Evolutionary conservation across 2,888 invertebrate species (phyloP).

Genomic region (Stegana nigrithorax): DNA sequence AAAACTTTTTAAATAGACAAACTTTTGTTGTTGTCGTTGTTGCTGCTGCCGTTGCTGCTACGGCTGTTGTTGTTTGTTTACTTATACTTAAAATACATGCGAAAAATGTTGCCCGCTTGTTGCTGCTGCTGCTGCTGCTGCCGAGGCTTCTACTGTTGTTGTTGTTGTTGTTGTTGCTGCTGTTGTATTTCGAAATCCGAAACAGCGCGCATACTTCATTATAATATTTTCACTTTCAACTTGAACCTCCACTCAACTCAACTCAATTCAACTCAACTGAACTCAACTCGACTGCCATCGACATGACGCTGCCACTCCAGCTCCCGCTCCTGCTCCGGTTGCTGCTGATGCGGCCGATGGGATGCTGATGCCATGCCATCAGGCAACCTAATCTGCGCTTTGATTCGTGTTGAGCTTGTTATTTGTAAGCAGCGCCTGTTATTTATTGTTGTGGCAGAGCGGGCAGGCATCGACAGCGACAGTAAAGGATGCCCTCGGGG

Average conservation of each 20-base stretch:
- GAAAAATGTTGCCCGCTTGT: not conserved
- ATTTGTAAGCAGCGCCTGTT: slow-evolving; percentile 7
- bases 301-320: no score
- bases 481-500: slow-evolving; percentile 11
- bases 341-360: no score
- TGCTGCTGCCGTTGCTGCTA: no score
- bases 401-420: not conserved
- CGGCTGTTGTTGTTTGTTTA: slow-evolving; percentile 50
- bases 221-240: slow-evolving; percentile 58
- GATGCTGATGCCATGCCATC: no score
- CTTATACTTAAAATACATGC: slow-evolving; percentile 49
- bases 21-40: slow-evolving; percentile 46
- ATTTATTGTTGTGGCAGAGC: slow-evolving; percentile 42
- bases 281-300: no score
- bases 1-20: slow-evolving; percentile 58
- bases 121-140: no score
- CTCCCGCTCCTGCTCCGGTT: no score
- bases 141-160: slow-evolving; percentile 48
- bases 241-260: slow-evolving; percentile 28
- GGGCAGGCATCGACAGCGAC: not conserved
- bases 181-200: slow-evolving; percentile 53
- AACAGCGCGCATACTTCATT: slow-evolving; percentile 57
- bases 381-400: not conserved
- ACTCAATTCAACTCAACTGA: no score
- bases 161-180: slow-evolving; percentile 34